These are phyloP conservation scores for Drosophila sp. DNA, from an alignment of 1,140 invertebrate genomes.

Conservation along the genomic window DNA sequence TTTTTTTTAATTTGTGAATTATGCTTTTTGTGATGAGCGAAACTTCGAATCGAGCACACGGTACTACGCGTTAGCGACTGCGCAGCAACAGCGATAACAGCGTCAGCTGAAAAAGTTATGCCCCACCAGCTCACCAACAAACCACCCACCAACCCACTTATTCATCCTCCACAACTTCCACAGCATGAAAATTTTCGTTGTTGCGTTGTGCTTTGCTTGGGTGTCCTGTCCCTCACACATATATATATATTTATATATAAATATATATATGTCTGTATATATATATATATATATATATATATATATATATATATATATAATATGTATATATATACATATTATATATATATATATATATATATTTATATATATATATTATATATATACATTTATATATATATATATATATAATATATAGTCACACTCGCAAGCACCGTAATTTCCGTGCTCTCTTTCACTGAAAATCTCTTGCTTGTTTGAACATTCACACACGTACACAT, in stretches of 20 bases:
- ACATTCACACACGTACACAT: constrained; percentile 52
- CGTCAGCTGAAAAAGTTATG: constrained; percentile 49
- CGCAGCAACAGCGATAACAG: constrained; percentile 66
- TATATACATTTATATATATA: constrained; percentile 22
- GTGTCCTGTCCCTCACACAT: constrained; percentile 57
- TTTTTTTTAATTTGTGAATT: constrained; percentile 28
- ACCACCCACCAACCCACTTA: constrained; percentile 2
- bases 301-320: too few species aligned
- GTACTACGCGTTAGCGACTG: constrained; percentile 61
- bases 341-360: constrained; percentile 16
- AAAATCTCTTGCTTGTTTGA: constrained; percentile 71
- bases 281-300: constrained; percentile 18
- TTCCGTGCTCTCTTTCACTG: constrained; percentile 66
- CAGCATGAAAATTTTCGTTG: constrained; percentile 72
- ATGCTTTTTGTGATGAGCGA: constrained; percentile 34
- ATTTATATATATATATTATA: too few species aligned
- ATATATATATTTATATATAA: constrained; percentile 26
- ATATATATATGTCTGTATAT: constrained; percentile 28
- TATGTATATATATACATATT: constrained; percentile 24
- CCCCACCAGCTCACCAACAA: constrained; percentile 6
- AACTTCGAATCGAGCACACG: constrained; percentile 32
- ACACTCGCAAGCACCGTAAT: constrained; percentile 64
- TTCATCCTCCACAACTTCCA: constrained; percentile 38
- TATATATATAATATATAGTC: constrained; percentile 15
- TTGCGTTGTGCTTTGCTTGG: constrained; percentile 51